Evolutionary conservation across 2,888 invertebrate genomes (phyloP).

Genomic region (Zootermopsis nevadensis): DNA sequence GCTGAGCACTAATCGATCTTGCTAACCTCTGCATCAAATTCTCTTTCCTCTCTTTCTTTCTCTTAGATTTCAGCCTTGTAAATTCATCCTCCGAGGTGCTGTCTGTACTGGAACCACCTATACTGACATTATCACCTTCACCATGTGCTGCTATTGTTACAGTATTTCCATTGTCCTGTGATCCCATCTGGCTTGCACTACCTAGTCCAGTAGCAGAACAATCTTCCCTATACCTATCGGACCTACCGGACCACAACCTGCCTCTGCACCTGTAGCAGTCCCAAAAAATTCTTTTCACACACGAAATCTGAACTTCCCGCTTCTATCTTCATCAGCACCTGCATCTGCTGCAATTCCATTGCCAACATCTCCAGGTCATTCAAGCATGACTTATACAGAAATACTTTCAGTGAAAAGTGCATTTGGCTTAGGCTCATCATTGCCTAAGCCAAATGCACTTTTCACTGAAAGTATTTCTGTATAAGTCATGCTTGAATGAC

Average conservation of each 20-base stretch:
- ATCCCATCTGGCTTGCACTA: slow-evolving; percentile 17
- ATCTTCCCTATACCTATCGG: slow-evolving; percentile 55
- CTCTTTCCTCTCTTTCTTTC: slow-evolving; percentile 76
- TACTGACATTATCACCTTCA: slow-evolving; percentile 60
- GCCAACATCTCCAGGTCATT: slow-evolving; percentile 54
- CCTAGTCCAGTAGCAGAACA: slow-evolving; percentile 44
- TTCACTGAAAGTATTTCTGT: slow-evolving; percentile 55
- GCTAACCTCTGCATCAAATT: slow-evolving; percentile 72
- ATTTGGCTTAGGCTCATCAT: slow-evolving; percentile 37
- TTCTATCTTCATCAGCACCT: slow-evolving; percentile 54
- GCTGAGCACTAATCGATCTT: slow-evolving; percentile 70
- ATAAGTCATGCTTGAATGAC: slow-evolving; percentile 54
- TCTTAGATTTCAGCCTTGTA: slow-evolving; percentile 73
- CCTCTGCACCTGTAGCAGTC: slow-evolving; percentile 74
- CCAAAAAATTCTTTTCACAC: slow-evolving; percentile 60
- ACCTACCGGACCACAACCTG: slow-evolving; percentile 67
- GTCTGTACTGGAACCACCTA: slow-evolving; percentile 60
- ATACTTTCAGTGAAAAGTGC: slow-evolving; percentile 54
- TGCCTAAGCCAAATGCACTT: slow-evolving; percentile 47
- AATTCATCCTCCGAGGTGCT: slow-evolving; percentile 72
- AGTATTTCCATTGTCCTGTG: slow-evolving; percentile 38
- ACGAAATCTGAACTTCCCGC: slow-evolving; percentile 35
- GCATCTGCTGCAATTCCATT: slow-evolving; percentile 50
- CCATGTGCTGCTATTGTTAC: slow-evolving; percentile 32
- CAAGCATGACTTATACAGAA: slow-evolving; percentile 55